Evolutionary conservation across 2,797 vertebrate species (phyloP), one percentile per base, ranked within the genome.

Genomic region (Carapus acus): DNA sequence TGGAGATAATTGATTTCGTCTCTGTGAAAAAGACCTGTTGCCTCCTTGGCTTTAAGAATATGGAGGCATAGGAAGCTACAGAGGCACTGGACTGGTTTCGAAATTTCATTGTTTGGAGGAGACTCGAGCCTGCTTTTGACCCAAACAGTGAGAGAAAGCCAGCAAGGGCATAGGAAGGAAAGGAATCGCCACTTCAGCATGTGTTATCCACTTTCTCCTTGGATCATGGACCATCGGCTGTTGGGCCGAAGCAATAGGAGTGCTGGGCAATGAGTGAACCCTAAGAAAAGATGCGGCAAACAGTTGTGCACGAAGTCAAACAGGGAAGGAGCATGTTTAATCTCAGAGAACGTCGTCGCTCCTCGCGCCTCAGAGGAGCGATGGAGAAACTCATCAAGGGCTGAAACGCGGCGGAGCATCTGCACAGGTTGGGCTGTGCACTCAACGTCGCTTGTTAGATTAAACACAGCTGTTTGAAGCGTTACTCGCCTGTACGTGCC

Each of bases 1-100:
- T 63, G 75, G 58, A 50, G 50, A 63, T 63, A 62, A 74, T 77
- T 69, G 72, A 60, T 53, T 58, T 62, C 11, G 55, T 67, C 63
- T 73, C 64, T 63, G 58, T 73, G 63, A 63, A 46, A 50, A 22
- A 57, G 23, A 47, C 49, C 50, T 58, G 74, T 65, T 58, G 65
- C 58, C 40, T 15, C 47, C 23, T 0, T 43, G 49, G 55, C 65
- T 61, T 71, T 59, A 46, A 54, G 36, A 43, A 55, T 14, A 17
- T 42, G 12, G 8, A 12, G 22, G 1, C 37, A 37, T 4, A 16
- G 38, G 31, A 0, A 7, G 44, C 31, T 2, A 17, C n/a, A 38
- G 31, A 33, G 6, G 31, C 31, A 11, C 6, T 33, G 31, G n/a
- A 33, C 11, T 33, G 31, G 31, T 33, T 33, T 7, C 14, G 3